Evolutionary conservation across 2,113 vertebrate species (phyloP).

Genomic region (Ptilonorhynchus violaceus): DNA sequence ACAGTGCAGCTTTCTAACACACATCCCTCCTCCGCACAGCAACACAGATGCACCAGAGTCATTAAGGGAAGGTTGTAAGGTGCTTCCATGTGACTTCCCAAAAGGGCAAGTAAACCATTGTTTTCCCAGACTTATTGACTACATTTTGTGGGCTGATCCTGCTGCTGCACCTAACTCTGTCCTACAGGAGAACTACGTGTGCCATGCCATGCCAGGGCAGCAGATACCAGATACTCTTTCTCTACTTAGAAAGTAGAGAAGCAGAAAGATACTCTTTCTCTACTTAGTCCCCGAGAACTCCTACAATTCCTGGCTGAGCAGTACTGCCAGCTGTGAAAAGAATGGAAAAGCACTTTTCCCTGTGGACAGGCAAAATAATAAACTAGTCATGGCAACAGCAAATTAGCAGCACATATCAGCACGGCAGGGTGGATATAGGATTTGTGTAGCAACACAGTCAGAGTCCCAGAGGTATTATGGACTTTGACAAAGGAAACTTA

Average conservation of each 20-base stretch:
- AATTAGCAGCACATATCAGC: neutral
- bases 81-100: neutral
- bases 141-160: neutral
- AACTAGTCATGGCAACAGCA: neutral
- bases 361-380: neutral
- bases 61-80: neutral
- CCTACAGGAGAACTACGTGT: neutral
- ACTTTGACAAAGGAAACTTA: neutral
- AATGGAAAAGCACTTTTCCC: neutral
- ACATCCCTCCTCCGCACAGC: neutral
- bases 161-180: neutral
- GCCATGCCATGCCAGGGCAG: neutral
- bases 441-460: neutral
- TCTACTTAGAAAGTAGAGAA: too few relatives aligned
- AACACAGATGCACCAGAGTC: neutral
- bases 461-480: neutral
- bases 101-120: neutral
- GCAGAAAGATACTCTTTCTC: too few relatives aligned
- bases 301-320: neutral
- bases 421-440: neutral
- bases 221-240: neutral
- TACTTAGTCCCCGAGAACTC: neutral
- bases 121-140: neutral
- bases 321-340: neutral
- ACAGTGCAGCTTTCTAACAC: neutral